These are phyloP conservation scores for Chiloscyllium punctatum DNA, from an alignment of 2,797 vertebrate species.

Conservation along the genomic window DNA sequence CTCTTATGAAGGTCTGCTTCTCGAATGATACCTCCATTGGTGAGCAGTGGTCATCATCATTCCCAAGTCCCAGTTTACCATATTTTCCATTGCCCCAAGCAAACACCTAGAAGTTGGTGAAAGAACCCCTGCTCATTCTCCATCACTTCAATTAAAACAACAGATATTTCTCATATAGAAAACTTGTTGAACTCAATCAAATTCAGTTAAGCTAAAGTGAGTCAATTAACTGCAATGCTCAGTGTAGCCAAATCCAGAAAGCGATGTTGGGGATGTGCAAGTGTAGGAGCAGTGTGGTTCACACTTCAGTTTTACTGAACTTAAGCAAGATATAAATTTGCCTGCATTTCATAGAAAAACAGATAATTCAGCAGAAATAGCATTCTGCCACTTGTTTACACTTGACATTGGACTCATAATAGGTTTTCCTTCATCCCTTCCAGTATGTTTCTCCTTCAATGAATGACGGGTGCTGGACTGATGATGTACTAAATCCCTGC, in stretches of 20 bases:
- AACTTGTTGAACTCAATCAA: neutral
- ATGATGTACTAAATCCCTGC: neutral
- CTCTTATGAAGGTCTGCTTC: constrained; percentile 2
- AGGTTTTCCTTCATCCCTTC: neutral
- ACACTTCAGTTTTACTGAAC: neutral
- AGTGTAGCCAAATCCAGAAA: neutral
- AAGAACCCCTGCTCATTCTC: neutral
- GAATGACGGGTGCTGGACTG: neutral
- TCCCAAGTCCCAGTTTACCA: constrained; percentile 30
- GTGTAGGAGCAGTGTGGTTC: neutral
- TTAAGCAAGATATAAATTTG: neutral
- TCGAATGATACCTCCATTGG: neutral
- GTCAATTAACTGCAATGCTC: neutral
- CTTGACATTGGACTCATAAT: neutral
- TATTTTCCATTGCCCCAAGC: constrained; percentile 13
- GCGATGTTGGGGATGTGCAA: neutral
- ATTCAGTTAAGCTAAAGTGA: neutral
- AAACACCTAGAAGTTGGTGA: constrained; percentile 5
- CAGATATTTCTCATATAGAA: neutral
- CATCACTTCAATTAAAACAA: neutral
- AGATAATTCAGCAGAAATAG: neutral
- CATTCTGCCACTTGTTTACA: neutral
- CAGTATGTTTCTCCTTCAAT: neutral
- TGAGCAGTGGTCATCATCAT: neutral
- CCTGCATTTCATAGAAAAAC: neutral